Base-by-base conservation (phyloP, 2,113 vertebrate species). In the Megaleporinus macrocephalus region DNA sequence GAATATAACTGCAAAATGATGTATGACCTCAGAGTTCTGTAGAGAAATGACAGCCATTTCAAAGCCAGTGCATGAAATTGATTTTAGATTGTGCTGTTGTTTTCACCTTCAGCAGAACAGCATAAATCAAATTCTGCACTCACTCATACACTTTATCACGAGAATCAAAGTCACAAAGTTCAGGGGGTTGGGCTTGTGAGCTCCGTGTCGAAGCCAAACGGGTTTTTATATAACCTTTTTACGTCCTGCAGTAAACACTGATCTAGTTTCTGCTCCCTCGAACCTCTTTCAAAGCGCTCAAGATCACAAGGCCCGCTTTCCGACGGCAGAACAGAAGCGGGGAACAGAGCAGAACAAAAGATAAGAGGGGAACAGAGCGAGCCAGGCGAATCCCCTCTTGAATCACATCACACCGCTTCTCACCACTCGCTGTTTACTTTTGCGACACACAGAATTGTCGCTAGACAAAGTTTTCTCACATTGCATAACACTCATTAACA, bases 401-500 rank as follows among this genome's bases (percentile, higher is more conserved):
- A 62, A 75, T 29, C 10, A 15, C 53, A 30, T 69, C 33, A 49
- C 57, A 68, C 24, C 27, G 26, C 59, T n/a, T 24, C 29, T 41
- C 51, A 61, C 33, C 33, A 47, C 44, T 63, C 30, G 29, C 18
- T 29, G n/a, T 77, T 84, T 71, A 55, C 36, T 70, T 78, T 65
- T 68, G 49, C 74, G 69, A 9, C 29, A 24, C 53, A 22, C 15
- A 29, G 55, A 79, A 68, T 29, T 73, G 47, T 59, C 74, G 70
- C 33, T 29, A 65, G 36, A 79, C 57, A 59, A 57, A 22, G 63
- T 22, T 26, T 69, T 55, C 47, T 5, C 20, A 55, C 29, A 30
- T 84, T 84, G 74, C 53, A 62, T 82, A 80, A 87, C 44, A 30
- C 57, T 66, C 76, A 66, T 65, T 51, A 74, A 79, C 79, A 79